These are phyloP conservation scores for Trichoplusia ni DNA, from an alignment of 1,140 invertebrate genomes.

Conservation along the genomic window DNA sequence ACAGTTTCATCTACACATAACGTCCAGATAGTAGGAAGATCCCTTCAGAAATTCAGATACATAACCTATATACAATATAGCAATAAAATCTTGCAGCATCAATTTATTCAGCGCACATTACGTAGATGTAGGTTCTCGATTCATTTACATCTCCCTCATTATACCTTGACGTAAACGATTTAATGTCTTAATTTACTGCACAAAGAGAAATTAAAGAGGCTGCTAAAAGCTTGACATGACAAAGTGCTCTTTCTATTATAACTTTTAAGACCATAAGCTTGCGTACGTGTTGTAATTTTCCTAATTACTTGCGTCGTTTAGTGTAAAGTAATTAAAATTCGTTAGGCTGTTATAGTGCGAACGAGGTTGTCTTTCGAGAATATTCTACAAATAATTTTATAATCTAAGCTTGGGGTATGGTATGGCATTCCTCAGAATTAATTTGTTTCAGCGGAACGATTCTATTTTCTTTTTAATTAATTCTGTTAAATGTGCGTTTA, in stretches of 20 bases:
- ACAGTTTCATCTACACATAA: too few relatives aligned
- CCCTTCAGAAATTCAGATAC: too few relatives aligned
- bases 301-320: slow-evolving; percentile 66
- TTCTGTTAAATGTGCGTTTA: not conserved
- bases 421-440: slow-evolving; percentile 35
- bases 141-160: slow-evolving; percentile 52
- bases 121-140: slow-evolving; percentile 35
- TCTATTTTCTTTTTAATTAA: too few relatives aligned
- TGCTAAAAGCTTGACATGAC: slow-evolving; percentile 77
- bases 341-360: slow-evolving; percentile 33
- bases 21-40: too few relatives aligned
- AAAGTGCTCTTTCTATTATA: slow-evolving; percentile 73
- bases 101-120: slow-evolving; percentile 30
- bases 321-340: slow-evolving; percentile 62
- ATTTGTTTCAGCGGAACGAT: too few relatives aligned
- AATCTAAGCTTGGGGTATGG: slow-evolving; percentile 28
- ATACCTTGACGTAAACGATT: slow-evolving; percentile 64
- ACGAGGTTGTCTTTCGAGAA: slow-evolving; percentile 6
- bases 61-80: too few relatives aligned
- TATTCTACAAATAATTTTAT: slow-evolving; percentile 37
- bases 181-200: slow-evolving; percentile 77
- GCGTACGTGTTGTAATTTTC: slow-evolving; percentile 68
- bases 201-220: slow-evolving; percentile 77
- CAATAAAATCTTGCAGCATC: too few relatives aligned
- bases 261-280: slow-evolving; percentile 70